These are phyloP conservation scores for Chloebia gouldiae DNA, from an alignment of 2,113 vertebrate species.

Conservation along the genomic window DNA sequence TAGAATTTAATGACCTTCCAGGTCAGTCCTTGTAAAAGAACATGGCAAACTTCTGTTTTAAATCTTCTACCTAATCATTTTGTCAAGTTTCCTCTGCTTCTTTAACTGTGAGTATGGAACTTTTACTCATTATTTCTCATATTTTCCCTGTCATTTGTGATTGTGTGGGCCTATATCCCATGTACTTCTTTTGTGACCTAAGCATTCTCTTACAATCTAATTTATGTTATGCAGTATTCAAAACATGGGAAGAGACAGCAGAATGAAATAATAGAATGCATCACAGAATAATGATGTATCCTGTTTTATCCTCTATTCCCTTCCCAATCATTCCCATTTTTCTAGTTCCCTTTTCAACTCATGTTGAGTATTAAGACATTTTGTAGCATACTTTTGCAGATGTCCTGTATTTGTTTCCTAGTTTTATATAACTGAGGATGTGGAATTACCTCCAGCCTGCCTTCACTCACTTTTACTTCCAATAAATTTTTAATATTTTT, in stretches of 20 bases:
- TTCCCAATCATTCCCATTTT: not conserved
- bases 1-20: not conserved
- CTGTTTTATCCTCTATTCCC: not conserved
- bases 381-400: not conserved
- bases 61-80: not conserved
- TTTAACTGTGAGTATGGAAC: not conserved
- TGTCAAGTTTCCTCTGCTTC: not conserved
- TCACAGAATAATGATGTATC: not conserved
- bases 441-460: not conserved
- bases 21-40: not conserved
- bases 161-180: not conserved
- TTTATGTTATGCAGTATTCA: not conserved
- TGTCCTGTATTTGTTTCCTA: not conserved
- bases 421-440: not conserved
- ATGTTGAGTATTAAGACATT: not conserved
- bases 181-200: not conserved
- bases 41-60: not conserved
- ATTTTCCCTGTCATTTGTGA: not conserved
- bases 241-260: not conserved
- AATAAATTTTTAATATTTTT: not conserved
- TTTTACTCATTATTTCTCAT: not conserved
- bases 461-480: not conserved
- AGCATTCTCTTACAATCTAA: not conserved
- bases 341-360: not conserved
- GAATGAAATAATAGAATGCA: not conserved